Evolutionary conservation across 2,888 invertebrate species (phyloP), one percentile per base, ranked within the genome.

Genomic region (Oithona nana): DNA sequence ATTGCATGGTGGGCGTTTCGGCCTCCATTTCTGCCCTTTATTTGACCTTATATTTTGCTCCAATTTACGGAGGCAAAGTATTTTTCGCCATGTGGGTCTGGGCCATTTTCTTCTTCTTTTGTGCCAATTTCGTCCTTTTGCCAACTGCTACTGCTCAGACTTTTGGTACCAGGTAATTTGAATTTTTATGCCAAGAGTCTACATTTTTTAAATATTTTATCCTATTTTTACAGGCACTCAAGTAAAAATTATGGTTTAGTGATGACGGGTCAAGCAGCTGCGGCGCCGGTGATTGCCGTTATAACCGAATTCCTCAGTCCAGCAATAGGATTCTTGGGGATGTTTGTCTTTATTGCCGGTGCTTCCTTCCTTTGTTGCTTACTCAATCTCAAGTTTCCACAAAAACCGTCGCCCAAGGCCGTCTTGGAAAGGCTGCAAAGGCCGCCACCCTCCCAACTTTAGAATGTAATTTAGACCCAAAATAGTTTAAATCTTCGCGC

Each of bases 81-180:
- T 49, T 71, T 64, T 73, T 69, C 65, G 66, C 70, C 29, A 57
- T 70, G 28, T 73, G 71, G 70, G 67, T 72, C 3, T 71, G 71
- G 66, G 66, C 68, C 4, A 68, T 74, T 6, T 72, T 70, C 66
- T 68, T 71, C 59, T 67, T 68, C 3, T 71, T 72, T 65, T 70
- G 70, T 39, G 72, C 70, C 20, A 70, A 68, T 60, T 74, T 71
- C 66, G 70, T 70, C 16, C 67, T 74, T 4, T 66, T 73, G 64
- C 72, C 73, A 20, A 71, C 72, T 3, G 72, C 70, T 6, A 69
- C 69, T 3, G 70, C 71, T 24, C 68, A 69, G 48, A 66, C 69
- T n/a, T 74, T 73, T 66, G 74, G 74, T 20, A 66, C 68, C n/a
- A 67, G 66, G 61, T 66, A 73, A 63, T 68, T 70, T 58, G 68